Percentiles rank a stretch among this genome's conserved stretches.
phyloP scores from a whole-genome alignment of 2,888 invertebrate species.

The Himalopsyche kuldschensis region DNA sequence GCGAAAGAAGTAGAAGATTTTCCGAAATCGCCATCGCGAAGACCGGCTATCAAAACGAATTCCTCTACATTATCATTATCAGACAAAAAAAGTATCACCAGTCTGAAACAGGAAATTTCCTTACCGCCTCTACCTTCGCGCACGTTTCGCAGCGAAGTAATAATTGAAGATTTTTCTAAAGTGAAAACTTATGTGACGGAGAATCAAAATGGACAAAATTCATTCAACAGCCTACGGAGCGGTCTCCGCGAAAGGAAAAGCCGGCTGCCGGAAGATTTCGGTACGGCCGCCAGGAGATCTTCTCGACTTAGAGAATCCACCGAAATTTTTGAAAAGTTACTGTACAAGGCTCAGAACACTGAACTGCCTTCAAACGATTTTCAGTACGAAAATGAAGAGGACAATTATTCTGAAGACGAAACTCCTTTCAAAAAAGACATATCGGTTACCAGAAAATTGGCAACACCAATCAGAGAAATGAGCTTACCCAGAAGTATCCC shows the following conservation, averaged over 20 bases:
- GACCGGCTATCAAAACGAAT: slow-evolving; percentile 47
- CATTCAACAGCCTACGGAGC: background rate
- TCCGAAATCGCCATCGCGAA: slow-evolving; percentile 50
- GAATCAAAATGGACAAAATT: slow-evolving; percentile 5
- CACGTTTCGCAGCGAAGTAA: slow-evolving; percentile 42
- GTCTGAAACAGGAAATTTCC: slow-evolving; percentile 43
- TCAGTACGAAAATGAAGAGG: slow-evolving; percentile 52
- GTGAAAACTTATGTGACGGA: background rate
- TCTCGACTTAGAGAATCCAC: slow-evolving; percentile 51
- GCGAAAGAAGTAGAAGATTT: slow-evolving; percentile 45
- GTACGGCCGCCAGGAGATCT: slow-evolving; percentile 48
- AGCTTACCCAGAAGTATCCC: slow-evolving; percentile 41
- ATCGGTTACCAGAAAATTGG: slow-evolving; percentile 50
- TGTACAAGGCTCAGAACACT: slow-evolving; percentile 28
- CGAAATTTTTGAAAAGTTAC: slow-evolving; percentile 49
- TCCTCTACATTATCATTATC: background rate
- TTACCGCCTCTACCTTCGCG: slow-evolving; percentile 30
- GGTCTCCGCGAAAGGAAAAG: slow-evolving; percentile 46
- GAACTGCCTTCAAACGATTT: slow-evolving; percentile 23
- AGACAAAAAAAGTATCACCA: background rate
- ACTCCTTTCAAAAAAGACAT: slow-evolving; percentile 45
- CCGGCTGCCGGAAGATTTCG: slow-evolving; percentile 47
- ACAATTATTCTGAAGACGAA: slow-evolving; percentile 49
- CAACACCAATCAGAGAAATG: slow-evolving; percentile 50
- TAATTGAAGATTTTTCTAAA: slow-evolving; percentile 36